Base-by-base conservation (phyloP, 2,888 invertebrate genomes). In the Tetragnatha montana region DNA sequence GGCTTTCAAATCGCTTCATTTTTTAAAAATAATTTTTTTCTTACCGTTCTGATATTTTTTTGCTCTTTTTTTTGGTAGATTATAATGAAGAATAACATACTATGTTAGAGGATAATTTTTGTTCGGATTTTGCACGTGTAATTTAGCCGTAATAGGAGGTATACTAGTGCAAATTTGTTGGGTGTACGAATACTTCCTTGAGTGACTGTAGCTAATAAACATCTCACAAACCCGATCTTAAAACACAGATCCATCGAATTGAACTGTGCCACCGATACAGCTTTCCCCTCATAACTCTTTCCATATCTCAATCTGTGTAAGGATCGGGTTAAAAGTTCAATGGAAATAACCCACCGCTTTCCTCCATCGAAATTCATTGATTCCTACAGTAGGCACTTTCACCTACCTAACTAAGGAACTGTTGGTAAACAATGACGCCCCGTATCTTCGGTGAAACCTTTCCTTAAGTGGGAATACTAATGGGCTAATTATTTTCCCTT, bases 321-420 rank as follows among this genome's bases (percentile, higher is more conserved):
- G 10, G 71, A 14, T 12, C 51, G 21, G 78, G 78, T 78, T 78
- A 78, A 60, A 68, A 78, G 78, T 78, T 78, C 78, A 78, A 51
- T 21, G 21, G 51, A 51, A 51, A 78, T 50, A 21, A 51, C 51
- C 22, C 22, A 51, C 12, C 14, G 12, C 60, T 78, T 78, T 78
- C 78, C 78, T 68, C 51, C 78, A 78, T 78, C 51, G 60, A 51
- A 78, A 78, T 21, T 68, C 51, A 19, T 6, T n/a, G 47, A 60
- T 82, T 74, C 78, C 74, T 74, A 8, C 69, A 73, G 21, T 17
- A 1, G 10, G 82, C 17, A 82, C 82, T 82, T 82, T 82, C 82
- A 22, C 82, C 60, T 22, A 22, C 82, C 60, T 22, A n/a, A 51
- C 60, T 60, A 50, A 81, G 81, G 71, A 81, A 81, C 70, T 71